These are phyloP conservation scores for Sphyrna mokarran DNA, from an alignment of 2,113 vertebrate genomes.

Conservation along the genomic window DNA sequence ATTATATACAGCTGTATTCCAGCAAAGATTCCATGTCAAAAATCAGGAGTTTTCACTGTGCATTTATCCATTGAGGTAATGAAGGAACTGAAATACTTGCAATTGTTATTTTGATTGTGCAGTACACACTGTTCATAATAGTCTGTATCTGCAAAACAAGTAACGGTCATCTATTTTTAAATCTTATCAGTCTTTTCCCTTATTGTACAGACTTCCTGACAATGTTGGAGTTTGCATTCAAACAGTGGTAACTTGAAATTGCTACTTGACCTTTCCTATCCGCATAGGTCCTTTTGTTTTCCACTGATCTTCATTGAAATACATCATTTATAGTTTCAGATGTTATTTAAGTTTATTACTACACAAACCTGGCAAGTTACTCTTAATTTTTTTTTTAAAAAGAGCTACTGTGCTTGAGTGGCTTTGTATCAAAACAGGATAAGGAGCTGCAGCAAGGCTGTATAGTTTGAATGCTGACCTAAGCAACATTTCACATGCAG, in stretches of 20 bases:
- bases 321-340: not conserved
- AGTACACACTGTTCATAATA: not conserved
- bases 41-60: not conserved
- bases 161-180: slow-evolving; percentile 36
- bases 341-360: not conserved
- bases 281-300: not conserved
- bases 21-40: not conserved
- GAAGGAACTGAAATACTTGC: not conserved
- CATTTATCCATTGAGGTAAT: not conserved
- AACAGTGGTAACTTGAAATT: not conserved
- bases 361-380: not conserved
- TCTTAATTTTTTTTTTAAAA: not conserved
- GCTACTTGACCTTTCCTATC: not conserved
- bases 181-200: not conserved
- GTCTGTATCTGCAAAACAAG: not conserved
- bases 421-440: slow-evolving; percentile 1
- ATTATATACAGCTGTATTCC: not conserved
- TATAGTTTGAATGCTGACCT: not conserved
- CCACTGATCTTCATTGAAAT: not conserved
- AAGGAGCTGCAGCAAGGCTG: not conserved
- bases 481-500: not conserved
- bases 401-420: not conserved
- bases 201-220: slow-evolving; percentile 23
- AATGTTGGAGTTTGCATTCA: not conserved
- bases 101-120: not conserved